Evolutionary conservation across 1,140 invertebrate species (phyloP), one percentile per base, ranked within the genome.

Genomic region (Brachionus asplanchnoidis): DNA sequence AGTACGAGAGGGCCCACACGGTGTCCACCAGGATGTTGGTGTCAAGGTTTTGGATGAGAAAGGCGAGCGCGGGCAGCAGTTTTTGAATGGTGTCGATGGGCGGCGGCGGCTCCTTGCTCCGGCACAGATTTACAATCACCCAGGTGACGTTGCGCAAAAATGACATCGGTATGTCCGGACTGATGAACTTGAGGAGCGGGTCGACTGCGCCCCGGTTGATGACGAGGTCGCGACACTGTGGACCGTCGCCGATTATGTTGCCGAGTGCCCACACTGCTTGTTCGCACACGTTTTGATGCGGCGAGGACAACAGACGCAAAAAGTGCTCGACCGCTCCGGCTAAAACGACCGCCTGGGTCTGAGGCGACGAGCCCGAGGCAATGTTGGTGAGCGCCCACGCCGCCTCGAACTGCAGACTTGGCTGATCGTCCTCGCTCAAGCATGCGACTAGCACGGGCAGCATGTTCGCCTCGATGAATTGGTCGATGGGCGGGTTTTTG

Each of bases 371-470:
- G 75, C 97, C 97, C 12, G 95, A 97, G 3, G 97, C 97, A 88
- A 99, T 99, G 88, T 99, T 99, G 86, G 97, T 99, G 85, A 99
- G 91, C 68, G 97, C 97, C 97, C 97, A 99, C 14, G 97, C 96
- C 85, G 97, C 96, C 92, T 99, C 97, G 90, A 99, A 99, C 90
- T 99, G 97, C 85, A 99, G 90, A 79, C 93, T 93, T 60, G 96
- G 94, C 89, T 95, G 96, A 75, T 96, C 94, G 87, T 94, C 92
- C 87, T 93, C 91, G 86, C 94, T 92, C 56, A 99, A 91, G 91
- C 96, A 99, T 85, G 92, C 91, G 50, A 99, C 96, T 86, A 99
- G 92, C 87, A 96, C 93, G 70, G 97, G 97, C 85, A 99, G 92
- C 88, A 99, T 96, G 70, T 95, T 95, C 90, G 94, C 94, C 28